phyloP scores from a whole-genome alignment of 2,113 vertebrate species.

The Pangasianodon hypophthalmus region DNA sequence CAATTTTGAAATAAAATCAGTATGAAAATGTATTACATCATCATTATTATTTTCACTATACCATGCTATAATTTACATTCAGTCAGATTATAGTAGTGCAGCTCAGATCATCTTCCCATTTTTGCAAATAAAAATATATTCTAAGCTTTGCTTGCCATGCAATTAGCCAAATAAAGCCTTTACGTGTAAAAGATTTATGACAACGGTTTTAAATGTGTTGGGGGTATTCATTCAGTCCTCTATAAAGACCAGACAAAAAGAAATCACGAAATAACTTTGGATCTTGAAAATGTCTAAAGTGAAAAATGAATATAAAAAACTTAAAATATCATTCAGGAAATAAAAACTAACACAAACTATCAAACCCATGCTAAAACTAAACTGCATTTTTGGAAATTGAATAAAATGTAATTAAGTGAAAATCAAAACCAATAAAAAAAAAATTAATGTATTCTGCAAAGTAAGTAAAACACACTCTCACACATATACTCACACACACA shows the following conservation, averaged over 20 bases:
- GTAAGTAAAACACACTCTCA: background rate
- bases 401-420: background rate
- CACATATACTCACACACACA: background rate
- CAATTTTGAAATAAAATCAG: background rate
- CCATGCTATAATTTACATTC: background rate
- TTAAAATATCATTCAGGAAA: background rate
- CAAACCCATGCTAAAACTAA: background rate
- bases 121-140: background rate
- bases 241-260: background rate
- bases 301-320: background rate
- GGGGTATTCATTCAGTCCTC: background rate
- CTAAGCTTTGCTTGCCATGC: background rate
- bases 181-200: background rate
- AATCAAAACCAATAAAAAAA: background rate
- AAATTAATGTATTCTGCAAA: too few relatives aligned
- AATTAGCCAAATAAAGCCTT: background rate
- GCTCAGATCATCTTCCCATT: background rate
- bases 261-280: background rate
- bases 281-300: background rate
- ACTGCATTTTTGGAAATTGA: background rate
- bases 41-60: background rate
- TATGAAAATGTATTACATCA: background rate
- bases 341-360: background rate
- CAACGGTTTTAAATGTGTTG: background rate
- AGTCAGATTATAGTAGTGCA: background rate